These are phyloP conservation scores for Oxytorus armatus DNA, from an alignment of 2,888 invertebrate species.

Conservation along the genomic window DNA sequence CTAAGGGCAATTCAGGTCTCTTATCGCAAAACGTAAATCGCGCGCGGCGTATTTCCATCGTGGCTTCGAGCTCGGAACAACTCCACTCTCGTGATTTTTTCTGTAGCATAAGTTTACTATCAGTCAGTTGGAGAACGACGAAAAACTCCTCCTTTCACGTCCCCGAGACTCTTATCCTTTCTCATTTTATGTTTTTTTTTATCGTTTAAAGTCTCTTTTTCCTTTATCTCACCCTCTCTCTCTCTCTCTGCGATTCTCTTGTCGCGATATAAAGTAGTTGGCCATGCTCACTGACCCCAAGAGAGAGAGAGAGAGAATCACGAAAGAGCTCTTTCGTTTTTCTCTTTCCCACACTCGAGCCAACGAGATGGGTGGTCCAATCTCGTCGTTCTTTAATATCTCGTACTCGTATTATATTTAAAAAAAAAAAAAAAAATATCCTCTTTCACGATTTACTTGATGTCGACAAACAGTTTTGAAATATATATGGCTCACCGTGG, in stretches of 20 bases:
- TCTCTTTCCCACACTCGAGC: constrained; percentile 27
- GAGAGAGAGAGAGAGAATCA: constrained; percentile 55
- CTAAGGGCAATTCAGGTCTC: constrained; percentile 41
- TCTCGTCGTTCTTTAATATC: constrained; percentile 28
- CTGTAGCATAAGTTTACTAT: constrained; percentile 36
- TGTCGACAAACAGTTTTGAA: constrained; percentile 9
- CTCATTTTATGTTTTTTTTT: constrained; percentile 69
- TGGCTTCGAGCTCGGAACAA: constrained; percentile 51
- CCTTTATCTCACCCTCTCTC: constrained; percentile 11
- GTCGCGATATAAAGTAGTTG: constrained; percentile 62
- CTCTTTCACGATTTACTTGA: constrained; percentile 11
- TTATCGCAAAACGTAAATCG: constrained; percentile 65
- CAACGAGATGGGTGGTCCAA: constrained; percentile 58
- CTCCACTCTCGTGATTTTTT: constrained; percentile 52
- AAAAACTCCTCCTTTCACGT: constrained; percentile 61
- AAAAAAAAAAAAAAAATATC: constrained; percentile 30
- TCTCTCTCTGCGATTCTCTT: constrained; percentile 48
- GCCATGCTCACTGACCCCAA: constrained; percentile 53
- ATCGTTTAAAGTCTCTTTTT: constrained; percentile 43
- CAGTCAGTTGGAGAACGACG: constrained; percentile 60
- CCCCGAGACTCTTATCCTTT: neutral
- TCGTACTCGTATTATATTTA: constrained; percentile 12
- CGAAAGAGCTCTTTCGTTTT: constrained; percentile 27
- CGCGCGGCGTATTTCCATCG: too few relatives aligned
- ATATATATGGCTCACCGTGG: neutral